Base-by-base conservation (phyloP, 2,888 invertebrate species). In the Buathra laborator region DNA sequence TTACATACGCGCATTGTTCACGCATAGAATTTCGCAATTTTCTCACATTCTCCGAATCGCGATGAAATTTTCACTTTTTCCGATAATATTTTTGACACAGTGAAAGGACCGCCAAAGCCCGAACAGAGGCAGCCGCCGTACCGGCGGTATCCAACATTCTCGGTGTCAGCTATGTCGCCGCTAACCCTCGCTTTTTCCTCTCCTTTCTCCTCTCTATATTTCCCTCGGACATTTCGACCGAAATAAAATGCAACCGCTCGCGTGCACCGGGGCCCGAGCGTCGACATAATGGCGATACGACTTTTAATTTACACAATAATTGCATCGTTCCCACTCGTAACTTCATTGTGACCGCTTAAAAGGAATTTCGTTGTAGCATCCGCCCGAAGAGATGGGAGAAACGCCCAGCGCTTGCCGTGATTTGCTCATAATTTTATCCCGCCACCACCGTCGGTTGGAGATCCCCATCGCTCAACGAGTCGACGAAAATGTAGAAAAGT, bases 231-330 rank as follows among this genome's bases (percentile, higher is more conserved):
- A 71, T 84, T 77, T 72, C 44, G 44, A 51, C 43, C 16, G 56
- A 19, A 44, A 70, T 71, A 70, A 81, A 82, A 66, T 29, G 48
- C 71, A 44, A 66, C 64, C 76, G 46, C 48, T 75, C 43, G 10
- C 44, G 59, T 43, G 48, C 29, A 24, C 68, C 48, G n/a, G 68
- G 78, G 74, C 53, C 12, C 16, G 32, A 67, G 59, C 53, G 32
- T 44, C 79, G 81, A 78, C 72, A 84, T 81, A 86, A 88, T 88
- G 66, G 82, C 74, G 75, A 74, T 81, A 78, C 82, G 85, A 85
- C 83, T 87, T 88, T 87, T 87, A 86, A 88, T 88, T 85, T 81
- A 83, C 79, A 81, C 74, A 84, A 86, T 84, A 87, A 86, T 86
- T 84, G 78, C 85, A 62, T 81, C 82, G 59, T 74, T 44, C 32